phyloP scores from a whole-genome alignment of 2,113 vertebrate species.

The Misgurnus mizolepis region DNA sequence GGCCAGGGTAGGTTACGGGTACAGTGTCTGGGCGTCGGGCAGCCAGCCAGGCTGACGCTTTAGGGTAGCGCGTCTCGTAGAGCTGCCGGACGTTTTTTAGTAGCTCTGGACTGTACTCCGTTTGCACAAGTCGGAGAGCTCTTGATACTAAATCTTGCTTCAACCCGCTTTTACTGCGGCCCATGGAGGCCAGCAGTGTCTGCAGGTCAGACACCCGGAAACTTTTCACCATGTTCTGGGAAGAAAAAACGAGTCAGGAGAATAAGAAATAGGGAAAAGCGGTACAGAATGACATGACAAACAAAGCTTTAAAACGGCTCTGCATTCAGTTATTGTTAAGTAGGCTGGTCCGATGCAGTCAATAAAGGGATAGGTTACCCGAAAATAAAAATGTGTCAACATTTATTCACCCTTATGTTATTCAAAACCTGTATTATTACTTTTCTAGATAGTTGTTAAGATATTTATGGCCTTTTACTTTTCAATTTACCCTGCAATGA shows the following conservation, averaged over 20 bases:
- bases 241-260: background rate
- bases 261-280: background rate
- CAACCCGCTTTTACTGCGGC: conserved; percentile 97
- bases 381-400: too few species aligned
- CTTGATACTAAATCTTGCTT: conserved; percentile 97
- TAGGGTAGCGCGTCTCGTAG: conserved; percentile 93
- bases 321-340: background rate
- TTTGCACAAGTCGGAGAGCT: conserved; percentile 93
- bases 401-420: too few species aligned
- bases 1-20: conserved; percentile 76
- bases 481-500: too few species aligned
- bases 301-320: background rate
- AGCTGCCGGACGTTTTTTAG: conserved; percentile 97
- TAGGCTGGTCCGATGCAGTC: background rate
- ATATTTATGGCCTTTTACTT: too few species aligned
- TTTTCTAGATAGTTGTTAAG: too few species aligned
- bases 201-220: conserved; percentile 99
- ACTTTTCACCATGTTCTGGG: conserved; percentile 99
- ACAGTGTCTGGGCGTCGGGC: conserved; percentile 79
- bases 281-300: background rate
- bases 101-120: conserved; percentile 95
- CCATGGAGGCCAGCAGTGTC: conserved; percentile 95
- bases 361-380: too few species aligned
- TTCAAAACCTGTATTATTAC: too few species aligned
- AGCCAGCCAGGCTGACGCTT: conserved; percentile 75